These are phyloP conservation scores for Stenurella melanura DNA, from an alignment of 2,888 invertebrate species.

Conservation along the genomic window DNA sequence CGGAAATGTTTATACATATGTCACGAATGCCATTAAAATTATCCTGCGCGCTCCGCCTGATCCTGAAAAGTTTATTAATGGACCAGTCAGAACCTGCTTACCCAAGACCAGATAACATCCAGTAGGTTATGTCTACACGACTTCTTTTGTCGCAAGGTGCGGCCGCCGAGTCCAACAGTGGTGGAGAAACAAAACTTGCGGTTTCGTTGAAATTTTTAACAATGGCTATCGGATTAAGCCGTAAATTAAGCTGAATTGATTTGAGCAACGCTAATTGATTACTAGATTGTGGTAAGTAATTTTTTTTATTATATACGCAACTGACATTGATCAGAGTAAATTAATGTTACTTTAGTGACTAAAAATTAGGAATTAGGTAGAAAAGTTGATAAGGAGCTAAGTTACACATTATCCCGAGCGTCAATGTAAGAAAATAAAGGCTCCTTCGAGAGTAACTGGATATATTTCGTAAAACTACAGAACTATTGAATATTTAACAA, in stretches of 20 bases:
- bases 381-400: too few species aligned
- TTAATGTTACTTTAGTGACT: not conserved
- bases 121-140: slow-evolving; percentile 52
- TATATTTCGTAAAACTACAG: too few species aligned
- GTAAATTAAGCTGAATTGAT: not conserved
- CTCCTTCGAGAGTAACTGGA: too few species aligned
- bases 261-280: not conserved
- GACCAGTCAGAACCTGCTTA: slow-evolving; percentile 49
- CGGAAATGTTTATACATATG: slow-evolving; percentile 44
- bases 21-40: slow-evolving; percentile 44
- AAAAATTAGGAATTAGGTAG: not conserved
- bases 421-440: too few species aligned
- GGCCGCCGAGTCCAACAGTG: slow-evolving; percentile 36
- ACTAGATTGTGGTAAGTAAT: not conserved
- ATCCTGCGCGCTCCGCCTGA: slow-evolving; percentile 37
- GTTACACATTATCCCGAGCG: too few species aligned
- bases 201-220: not conserved
- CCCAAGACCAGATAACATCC: slow-evolving; percentile 53
- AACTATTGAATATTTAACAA: too few species aligned
- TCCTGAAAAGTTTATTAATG: slow-evolving; percentile 53
- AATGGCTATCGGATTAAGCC: slow-evolving; percentile 3
- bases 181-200: slow-evolving; percentile 7
- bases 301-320: slow-evolving; percentile 3
- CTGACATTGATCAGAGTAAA: not conserved
- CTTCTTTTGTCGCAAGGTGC: slow-evolving; percentile 50